These are phyloP conservation scores for Brassicogethes aeneus DNA, from an alignment of 2,888 invertebrate genomes.

Conservation along the genomic window DNA sequence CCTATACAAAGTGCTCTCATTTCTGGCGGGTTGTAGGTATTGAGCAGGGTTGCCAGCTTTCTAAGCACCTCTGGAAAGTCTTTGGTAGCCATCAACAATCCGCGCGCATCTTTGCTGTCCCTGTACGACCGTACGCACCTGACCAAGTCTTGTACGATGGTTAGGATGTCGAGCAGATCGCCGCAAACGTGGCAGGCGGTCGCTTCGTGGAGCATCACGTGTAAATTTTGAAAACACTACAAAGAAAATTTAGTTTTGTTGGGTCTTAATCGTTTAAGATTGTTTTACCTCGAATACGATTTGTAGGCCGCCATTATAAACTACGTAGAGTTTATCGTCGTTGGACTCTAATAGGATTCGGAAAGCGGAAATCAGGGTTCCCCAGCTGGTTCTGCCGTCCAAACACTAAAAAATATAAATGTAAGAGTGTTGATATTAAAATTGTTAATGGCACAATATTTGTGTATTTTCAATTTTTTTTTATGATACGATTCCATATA, in stretches of 20 bases:
- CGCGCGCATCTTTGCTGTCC: constrained; percentile 58
- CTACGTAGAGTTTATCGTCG: constrained; percentile 80
- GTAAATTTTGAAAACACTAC: constrained; percentile 80
- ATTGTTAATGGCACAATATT: too few species aligned
- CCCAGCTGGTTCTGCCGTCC: constrained; percentile 88
- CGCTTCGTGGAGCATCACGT: constrained; percentile 90
- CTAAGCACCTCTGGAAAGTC: constrained; percentile 85
- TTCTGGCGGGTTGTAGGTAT: constrained; percentile 81
- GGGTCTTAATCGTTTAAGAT: not conserved
- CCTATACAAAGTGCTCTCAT: constrained; percentile 72
- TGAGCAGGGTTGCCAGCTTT: constrained; percentile 76
- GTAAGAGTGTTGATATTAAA: too few species aligned
- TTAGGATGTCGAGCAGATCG: constrained; percentile 76
- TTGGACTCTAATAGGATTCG: constrained; percentile 82
- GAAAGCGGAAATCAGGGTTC: constrained; percentile 84
- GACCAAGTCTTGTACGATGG: constrained; percentile 64
- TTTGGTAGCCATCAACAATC: constrained; percentile 61
- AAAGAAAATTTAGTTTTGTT: constrained; percentile 23
- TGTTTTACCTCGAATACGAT: constrained; percentile 62
- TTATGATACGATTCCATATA: too few species aligned
- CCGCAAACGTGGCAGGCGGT: constrained; percentile 79
- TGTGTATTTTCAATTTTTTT: too few species aligned
- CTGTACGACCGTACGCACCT: constrained; percentile 61
- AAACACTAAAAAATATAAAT: constrained; percentile 47
- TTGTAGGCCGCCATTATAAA: constrained; percentile 83